Base-by-base conservation (phyloP, 2,888 invertebrate genomes). In the Macaria liturata region DNA sequence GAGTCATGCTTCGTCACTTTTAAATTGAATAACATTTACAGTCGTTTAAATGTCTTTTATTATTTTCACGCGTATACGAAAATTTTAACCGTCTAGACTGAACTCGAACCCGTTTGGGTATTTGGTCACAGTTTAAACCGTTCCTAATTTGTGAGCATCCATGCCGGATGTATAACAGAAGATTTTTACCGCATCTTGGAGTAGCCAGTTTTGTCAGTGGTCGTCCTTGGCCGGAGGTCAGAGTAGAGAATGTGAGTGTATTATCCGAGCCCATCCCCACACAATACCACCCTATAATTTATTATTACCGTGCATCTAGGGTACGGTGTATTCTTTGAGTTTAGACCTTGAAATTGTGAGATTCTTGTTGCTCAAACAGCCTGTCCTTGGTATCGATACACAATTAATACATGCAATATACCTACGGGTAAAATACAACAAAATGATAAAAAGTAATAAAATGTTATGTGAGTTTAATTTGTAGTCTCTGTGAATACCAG, bases 281-380 rank as follows among this genome's bases (percentile, higher is more conserved):
- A 70, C 61, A 69, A 70, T 62, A 66, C 52, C 59, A 57, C 45
- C 59, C 61, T 65, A 57, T 62, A 59, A 67, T 59, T 55, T 63
- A 68, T 70, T 68, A 72, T 70, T 67, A 52, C 54, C 59, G 60
- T 66, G 20, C 20, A 20, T 2, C 20, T 20, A 20, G 20, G 20
- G 20, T 20, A 20, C 20, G 20, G 20, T 20, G 68, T 65, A 66
- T 60, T 49, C 56, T 57, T 66, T 66, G 69, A 64, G 61, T 59
- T 50, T 49, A 56, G 67, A 70, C 76, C 74, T 72, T 79, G 78
- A 78, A 77, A 79, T 71, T 57, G 60, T 72, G 71, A 72, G 62
- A 61, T 66, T 64, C 71, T 53, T 72, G 71, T 75, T 69, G 80
- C 82, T 81, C 42, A 42, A 42, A 5, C 39, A 39, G 6, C 1